Evolutionary conservation across 2,797 vertebrate genomes (phyloP), one percentile per base, ranked within the genome.

Genomic region (Anabacerthia variegaticeps): DNA sequence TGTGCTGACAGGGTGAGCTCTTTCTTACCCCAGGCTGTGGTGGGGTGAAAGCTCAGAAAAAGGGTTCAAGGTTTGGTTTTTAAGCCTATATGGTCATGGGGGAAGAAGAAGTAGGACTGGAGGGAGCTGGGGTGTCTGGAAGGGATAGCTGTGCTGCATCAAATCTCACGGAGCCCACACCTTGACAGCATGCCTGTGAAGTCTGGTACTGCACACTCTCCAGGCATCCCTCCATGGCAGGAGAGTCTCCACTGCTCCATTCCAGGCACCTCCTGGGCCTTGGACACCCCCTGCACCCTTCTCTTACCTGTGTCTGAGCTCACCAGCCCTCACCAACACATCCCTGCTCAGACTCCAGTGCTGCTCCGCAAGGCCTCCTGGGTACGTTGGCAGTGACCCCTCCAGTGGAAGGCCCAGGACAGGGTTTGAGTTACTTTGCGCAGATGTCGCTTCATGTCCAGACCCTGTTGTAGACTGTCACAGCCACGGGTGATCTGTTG

Each of bases 321-420:
- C 56, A 27, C 30, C 43, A 73, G 28, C 61, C 30, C n/a, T 34
- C 55, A 43, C 51, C 3, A 7, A 32, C 44, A 17, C 4, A 1
- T 34, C 66, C 63, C 73, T 62, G 63, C 74, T 75, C 11, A 3
- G 67, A 73, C 71, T 30, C 54, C 74, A 36, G 44, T 13, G 6
- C 72, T 10, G 4, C 43, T 88, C 30, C 62, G 39, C 43, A 75
- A 30, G 51, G 32, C 27, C 44, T 51, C 41, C 10, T 0, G 0
- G 1, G 15, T 48, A 16, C 0, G 0, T 16, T 63, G 68, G 63
- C 79, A 1, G 0, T 62, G 41, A 67, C 32, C 15, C 24, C 48
- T 67, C 41, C 49, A 41, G 56, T 2, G 0, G 15, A 56, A 76
- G 24, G 56, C 67, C 52, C 1, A 2, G 32, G 56, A 37, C 5